phyloP scores from a whole-genome alignment of 2,113 vertebrate species.

The Mus musculus region GRCm39 chrX:144659001-144659500 shows the following conservation, averaged over 20 bases:
- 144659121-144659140: background rate
- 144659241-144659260: background rate
- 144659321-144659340: background rate
- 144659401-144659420: background rate
- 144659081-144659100: background rate
- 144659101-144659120: background rate
- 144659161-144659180: background rate
- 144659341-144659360: background rate
- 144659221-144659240: background rate
- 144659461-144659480: background rate
- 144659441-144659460: background rate
- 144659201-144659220: background rate
- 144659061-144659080: background rate
- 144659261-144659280: background rate
- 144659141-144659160: background rate
- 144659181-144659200: background rate
- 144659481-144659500: background rate
- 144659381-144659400: background rate
- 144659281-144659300: background rate
- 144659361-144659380: background rate
- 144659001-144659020: background rate
- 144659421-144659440: background rate
- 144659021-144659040: background rate
- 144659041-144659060: background rate
- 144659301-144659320: background rate